phyloP scores from a whole-genome alignment of 2,113 vertebrate species.

The Plectropomus leopardus region DNA sequence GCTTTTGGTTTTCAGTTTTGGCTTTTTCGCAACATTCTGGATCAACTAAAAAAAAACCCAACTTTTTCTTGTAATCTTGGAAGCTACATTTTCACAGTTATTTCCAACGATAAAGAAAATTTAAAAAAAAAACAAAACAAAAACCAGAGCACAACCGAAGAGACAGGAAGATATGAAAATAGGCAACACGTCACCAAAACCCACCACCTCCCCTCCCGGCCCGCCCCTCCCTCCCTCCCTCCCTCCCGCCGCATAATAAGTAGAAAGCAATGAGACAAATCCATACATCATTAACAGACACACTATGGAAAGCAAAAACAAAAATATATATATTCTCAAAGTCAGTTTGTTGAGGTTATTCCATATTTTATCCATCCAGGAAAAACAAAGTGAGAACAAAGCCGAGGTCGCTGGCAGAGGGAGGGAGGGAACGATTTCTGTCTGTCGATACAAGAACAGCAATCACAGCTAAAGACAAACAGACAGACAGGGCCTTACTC shows the following conservation, averaged over 20 bases:
- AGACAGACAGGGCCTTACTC: conserved; percentile 61
- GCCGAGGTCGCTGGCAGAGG: conserved; percentile 65
- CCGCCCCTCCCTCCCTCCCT: neutral
- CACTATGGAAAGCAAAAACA: conserved; percentile 80
- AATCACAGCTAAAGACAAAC: conserved; percentile 75
- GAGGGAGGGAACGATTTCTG: conserved; percentile 67
- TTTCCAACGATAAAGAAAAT: conserved; percentile 76
- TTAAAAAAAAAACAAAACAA: too few relatives aligned
- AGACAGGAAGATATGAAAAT: conserved; percentile 82
- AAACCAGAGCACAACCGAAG: conserved; percentile 81
- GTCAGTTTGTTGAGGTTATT: conserved; percentile 85
- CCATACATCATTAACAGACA: conserved; percentile 81
- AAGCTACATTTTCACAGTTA: conserved; percentile 87
- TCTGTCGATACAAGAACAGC: conserved; percentile 74
- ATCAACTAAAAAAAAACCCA: conserved; percentile 68
- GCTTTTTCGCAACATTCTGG: conserved; percentile 82
- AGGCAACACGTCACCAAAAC: conserved; percentile 71
- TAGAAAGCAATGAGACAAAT: conserved; percentile 82
- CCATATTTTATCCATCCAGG: conserved; percentile 83
- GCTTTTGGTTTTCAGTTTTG: conserved; percentile 82
- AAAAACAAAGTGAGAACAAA: conserved; percentile 75
- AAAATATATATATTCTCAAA: conserved; percentile 81
- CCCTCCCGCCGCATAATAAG: conserved; percentile 69
- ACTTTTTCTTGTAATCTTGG: conserved; percentile 34
- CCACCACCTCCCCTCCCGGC: neutral